Evolutionary conservation across 2,888 invertebrate species (phyloP).

Genomic region (Apamea anceps): DNA sequence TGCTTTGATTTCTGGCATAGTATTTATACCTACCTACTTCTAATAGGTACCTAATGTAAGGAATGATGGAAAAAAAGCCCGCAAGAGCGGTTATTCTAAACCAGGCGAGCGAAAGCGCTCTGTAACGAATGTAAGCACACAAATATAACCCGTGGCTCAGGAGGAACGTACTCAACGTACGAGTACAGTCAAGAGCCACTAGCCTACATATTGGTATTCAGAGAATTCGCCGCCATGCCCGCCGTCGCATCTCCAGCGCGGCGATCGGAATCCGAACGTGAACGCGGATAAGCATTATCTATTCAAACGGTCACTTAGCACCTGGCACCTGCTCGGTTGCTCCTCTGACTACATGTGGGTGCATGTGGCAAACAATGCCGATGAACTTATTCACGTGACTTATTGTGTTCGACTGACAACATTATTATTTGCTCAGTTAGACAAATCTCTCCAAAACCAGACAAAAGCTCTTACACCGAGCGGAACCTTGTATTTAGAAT

Average conservation of each 20-base stretch:
- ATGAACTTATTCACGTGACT: constrained; percentile 10
- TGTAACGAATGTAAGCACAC: neutral
- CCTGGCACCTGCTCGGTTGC: constrained; percentile 34
- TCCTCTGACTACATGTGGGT: neutral
- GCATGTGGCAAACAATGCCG: constrained; percentile 10
- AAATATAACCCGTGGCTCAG: neutral
- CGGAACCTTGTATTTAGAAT: constrained; percentile 1
- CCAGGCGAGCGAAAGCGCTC: neutral
- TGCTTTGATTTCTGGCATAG: neutral
- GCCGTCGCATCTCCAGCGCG: neutral
- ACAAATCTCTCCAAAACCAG: neutral
- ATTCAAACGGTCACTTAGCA: constrained; percentile 14
- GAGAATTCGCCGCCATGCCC: neutral
- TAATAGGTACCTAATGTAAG: too few relatives aligned
- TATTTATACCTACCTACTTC: neutral
- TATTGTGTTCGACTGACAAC: neutral
- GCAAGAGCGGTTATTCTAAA: neutral
- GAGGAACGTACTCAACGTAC: neutral
- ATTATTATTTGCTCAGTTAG: neutral
- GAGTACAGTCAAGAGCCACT: neutral
- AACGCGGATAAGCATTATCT: constrained; percentile 34
- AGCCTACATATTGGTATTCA: constrained; percentile 36
- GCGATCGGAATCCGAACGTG: constrained; percentile 42
- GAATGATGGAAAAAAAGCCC: neutral
- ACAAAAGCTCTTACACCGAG: neutral